Percentiles rank a stretch among this genome's conserved stretches.
phyloP scores from a whole-genome alignment of 2,797 vertebrate genomes.

The Myotis myotis region DNA sequence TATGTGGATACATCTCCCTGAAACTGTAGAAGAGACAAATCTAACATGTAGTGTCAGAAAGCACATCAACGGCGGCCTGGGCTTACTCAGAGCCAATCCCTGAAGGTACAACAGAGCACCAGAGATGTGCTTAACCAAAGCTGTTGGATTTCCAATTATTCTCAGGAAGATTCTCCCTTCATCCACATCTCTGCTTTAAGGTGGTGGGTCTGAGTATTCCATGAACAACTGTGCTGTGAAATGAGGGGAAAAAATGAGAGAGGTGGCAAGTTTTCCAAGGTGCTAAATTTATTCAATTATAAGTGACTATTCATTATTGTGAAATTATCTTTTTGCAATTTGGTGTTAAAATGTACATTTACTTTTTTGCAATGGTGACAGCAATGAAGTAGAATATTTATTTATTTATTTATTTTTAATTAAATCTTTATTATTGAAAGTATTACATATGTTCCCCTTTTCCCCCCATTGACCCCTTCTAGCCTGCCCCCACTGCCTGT shows the following conservation, averaged over 20 bases:
- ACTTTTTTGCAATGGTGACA: slow-evolving; percentile 7
- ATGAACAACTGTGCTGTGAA: neutral
- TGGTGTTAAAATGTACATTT: slow-evolving; percentile 34
- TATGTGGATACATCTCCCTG: neutral
- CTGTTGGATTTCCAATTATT: neutral
- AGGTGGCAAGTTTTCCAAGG: neutral
- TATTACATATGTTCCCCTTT: too few species aligned
- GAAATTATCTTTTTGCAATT: slow-evolving; percentile 32
- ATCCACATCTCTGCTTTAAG: neutral
- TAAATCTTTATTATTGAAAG: too few species aligned
- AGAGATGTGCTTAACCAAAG: neutral
- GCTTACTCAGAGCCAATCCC: neutral
- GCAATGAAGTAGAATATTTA: slow-evolving; percentile 40
- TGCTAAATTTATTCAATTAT: neutral
- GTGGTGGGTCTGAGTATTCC: neutral
- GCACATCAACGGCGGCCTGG: neutral
- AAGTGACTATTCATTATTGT: slow-evolving; percentile 47
- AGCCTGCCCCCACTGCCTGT: too few species aligned
- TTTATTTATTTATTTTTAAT: neutral
- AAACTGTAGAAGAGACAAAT: neutral
- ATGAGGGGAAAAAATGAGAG: neutral
- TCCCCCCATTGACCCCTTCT: too few species aligned
- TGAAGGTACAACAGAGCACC: neutral
- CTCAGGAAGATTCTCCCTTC: neutral
- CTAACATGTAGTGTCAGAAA: neutral